Evolutionary conservation across 2,113 vertebrate genomes (phyloP).

Genomic region (Seriola quinqueradiata): DNA sequence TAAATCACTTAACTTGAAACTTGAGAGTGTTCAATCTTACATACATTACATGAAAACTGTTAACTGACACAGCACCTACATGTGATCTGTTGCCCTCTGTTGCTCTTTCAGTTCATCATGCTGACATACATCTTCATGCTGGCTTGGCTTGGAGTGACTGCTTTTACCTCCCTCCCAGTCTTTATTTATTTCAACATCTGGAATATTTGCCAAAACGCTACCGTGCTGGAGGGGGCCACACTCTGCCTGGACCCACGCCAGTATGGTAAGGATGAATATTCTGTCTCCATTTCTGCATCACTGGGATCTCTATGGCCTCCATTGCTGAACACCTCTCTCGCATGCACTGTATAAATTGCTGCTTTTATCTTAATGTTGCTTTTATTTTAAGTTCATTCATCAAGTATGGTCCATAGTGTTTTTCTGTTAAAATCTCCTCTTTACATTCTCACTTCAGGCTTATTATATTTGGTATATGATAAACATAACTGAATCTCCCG

Average conservation of each 20-base stretch:
- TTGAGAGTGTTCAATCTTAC: neutral
- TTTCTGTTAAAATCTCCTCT: neutral
- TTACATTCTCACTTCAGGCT: neutral
- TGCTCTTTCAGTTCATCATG: conserved; percentile 93
- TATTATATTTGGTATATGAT: neutral
- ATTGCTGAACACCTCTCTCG: neutral
- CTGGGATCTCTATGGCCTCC: neutral
- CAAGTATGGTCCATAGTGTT: neutral
- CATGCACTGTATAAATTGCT: neutral
- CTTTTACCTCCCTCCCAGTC: conserved; percentile 97
- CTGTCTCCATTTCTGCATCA: neutral
- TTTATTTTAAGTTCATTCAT: neutral
- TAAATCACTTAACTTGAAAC: neutral
- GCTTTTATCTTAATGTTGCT: neutral
- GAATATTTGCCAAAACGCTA: conserved; percentile 97
- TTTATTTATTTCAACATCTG: conserved; percentile 99
- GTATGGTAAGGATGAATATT: conserved; percentile 86
- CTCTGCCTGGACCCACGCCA: conserved; percentile 98
- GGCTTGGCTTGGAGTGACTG: conserved; percentile 98
- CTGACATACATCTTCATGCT: conserved; percentile 99
- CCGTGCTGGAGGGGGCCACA: conserved; percentile 89
- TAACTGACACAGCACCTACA: neutral
- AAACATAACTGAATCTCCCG: neutral
- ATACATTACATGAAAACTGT: neutral
- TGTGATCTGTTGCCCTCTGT: conserved; percentile 8